phyloP scores from a whole-genome alignment of 53 echinoderm and acorn worm species.

The Astropecten irregularis region DNA sequence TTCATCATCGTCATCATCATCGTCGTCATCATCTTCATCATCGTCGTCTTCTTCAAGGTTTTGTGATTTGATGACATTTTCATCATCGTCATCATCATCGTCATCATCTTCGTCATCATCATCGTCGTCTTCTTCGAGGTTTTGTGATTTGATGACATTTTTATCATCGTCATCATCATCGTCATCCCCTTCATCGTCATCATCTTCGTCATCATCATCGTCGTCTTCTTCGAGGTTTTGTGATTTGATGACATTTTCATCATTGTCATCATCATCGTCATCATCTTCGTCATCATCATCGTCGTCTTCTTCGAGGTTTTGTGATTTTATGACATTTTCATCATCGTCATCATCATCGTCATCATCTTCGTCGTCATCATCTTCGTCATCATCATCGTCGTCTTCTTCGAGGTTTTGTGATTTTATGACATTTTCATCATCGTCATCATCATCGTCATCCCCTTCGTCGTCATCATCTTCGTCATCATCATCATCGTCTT shows the following conservation, averaged over 20 bases:
- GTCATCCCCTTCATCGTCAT: neutral
- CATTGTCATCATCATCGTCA: neutral
- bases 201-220: conserved; percentile 9
- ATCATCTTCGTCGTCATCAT: conserved; percentile 17
- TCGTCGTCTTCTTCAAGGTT: neutral
- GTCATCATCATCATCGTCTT: conserved; percentile 5
- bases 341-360: neutral
- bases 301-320: neutral
- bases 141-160: neutral
- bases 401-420: neutral
- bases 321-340: neutral
- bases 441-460: conserved; percentile 22
- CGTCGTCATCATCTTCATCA: conserved; percentile 15
- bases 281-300: conserved; percentile 16
- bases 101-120: neutral
- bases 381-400: conserved; percentile 17
- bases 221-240: conserved; percentile 5
- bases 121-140: neutral
- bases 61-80: neutral
- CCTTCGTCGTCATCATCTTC: conserved; percentile 2
- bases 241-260: neutral
- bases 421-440: neutral
- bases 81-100: conserved; percentile 1
- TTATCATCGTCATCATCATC: neutral
- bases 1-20: neutral